A percentile compares a stretch with the other conserved stretches of the same genome.
Conservation (phyloP, 2,888 invertebrate genomes). For the Notodonta dromedarius region DNA sequence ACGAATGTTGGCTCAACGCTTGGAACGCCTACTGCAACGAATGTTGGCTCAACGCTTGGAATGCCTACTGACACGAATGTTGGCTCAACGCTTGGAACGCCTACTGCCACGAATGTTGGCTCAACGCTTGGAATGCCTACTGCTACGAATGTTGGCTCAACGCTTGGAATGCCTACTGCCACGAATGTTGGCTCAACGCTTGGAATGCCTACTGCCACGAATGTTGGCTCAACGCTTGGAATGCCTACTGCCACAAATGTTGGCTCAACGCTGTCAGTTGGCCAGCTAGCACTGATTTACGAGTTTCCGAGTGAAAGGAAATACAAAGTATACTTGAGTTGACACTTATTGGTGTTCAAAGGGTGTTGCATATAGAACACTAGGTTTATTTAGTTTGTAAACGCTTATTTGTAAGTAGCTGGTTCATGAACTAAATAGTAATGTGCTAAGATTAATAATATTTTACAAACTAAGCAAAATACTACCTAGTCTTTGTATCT, state of each 20-base stretch:
- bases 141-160: background rate
- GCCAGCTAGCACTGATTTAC: conserved; percentile 1
- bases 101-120: background rate
- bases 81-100: background rate
- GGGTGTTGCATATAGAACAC: too few relatives aligned
- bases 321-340: conserved; percentile 4
- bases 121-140: background rate
- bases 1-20: background rate
- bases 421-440: too few relatives aligned
- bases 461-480: too few relatives aligned
- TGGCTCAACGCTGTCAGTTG: background rate
- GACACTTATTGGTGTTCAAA: background rate
- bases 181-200: background rate
- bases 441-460: too few relatives aligned
- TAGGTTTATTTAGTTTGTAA: too few relatives aligned
- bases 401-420: too few relatives aligned
- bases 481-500: too few relatives aligned
- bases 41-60: background rate
- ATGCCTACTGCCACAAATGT: too few relatives aligned
- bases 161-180: background rate
- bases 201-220: background rate
- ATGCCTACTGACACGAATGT: background rate
- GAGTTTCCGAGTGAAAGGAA: background rate
- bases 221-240: too few relatives aligned
- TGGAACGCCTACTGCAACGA: background rate